phyloP scores from a whole-genome alignment of 2,888 invertebrate species.

The Ophion slaviceki region DNA sequence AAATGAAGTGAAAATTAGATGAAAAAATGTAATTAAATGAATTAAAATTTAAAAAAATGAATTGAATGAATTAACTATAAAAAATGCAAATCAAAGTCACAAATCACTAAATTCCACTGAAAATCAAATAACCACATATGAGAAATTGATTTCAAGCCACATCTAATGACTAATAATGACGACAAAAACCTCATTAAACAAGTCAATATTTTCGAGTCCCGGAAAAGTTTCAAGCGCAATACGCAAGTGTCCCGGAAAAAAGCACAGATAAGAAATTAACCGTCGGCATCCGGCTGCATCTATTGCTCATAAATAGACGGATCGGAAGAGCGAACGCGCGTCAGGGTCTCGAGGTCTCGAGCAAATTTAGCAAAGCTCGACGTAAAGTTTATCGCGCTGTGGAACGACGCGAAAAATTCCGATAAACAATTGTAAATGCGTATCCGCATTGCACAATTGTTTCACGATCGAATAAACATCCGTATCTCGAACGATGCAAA shows the following conservation, averaged over 20 bases:
- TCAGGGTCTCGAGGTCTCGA: background rate
- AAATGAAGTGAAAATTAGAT: too few relatives aligned
- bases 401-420: background rate
- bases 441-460: background rate
- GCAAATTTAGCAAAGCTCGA: slow-evolving; percentile 24
- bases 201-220: background rate
- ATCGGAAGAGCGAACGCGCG: background rate
- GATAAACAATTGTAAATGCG: slow-evolving; percentile 26
- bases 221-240: background rate
- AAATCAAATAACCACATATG: background rate
- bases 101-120: too few relatives aligned
- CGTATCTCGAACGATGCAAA: background rate
- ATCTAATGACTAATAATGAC: background rate
- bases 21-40: too few relatives aligned
- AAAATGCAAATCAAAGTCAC: too few relatives aligned
- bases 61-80: too few relatives aligned
- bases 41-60: too few relatives aligned
- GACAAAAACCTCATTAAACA: background rate
- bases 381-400: slow-evolving; percentile 33
- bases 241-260: background rate
- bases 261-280: background rate
- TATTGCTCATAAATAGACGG: background rate
- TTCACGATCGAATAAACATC: slow-evolving; percentile 32
- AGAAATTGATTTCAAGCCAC: background rate
- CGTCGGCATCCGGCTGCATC: background rate